Conservation (phyloP, 2,888 invertebrate species). For the Thereva nobilitata region DNA sequence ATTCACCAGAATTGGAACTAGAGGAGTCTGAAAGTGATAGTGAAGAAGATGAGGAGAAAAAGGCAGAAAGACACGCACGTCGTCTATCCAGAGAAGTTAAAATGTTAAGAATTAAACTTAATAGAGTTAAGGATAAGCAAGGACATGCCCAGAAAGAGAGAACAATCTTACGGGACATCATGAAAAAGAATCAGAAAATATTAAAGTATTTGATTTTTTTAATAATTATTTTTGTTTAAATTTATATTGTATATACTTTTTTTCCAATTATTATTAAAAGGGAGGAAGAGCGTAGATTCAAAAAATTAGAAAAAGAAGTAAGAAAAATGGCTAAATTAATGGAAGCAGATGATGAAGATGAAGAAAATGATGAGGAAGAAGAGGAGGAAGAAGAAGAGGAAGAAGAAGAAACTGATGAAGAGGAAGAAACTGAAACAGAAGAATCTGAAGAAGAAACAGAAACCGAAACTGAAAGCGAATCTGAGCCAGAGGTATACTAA, state of each 20-base stretch:
- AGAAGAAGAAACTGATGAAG: constrained; percentile 58
- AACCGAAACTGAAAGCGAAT: constrained; percentile 51
- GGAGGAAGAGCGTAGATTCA: constrained; percentile 81
- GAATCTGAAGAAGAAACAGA: constrained; percentile 63
- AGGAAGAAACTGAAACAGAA: constrained; percentile 54
- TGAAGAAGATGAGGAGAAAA: constrained; percentile 69
- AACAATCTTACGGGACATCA: constrained; percentile 74
- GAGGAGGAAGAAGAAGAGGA: constrained; percentile 64
- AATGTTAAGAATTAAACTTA: constrained; percentile 58
- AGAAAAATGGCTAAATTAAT: constrained; percentile 89
- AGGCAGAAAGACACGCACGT: constrained; percentile 71
- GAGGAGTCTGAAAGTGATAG: constrained; percentile 67
- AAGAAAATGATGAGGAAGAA: constrained; percentile 65
- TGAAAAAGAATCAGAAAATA: constrained; percentile 78
- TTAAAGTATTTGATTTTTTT: constrained; percentile 62
- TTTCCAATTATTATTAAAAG: constrained; percentile 55
- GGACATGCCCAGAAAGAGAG: constrained; percentile 78
- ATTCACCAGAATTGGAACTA: constrained; percentile 65
- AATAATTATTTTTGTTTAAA: neutral
- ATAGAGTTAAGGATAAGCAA: constrained; percentile 66
- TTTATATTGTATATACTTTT: constrained; percentile 36
- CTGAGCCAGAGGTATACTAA: constrained; percentile 61
- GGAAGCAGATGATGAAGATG: constrained; percentile 77
- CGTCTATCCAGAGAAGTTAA: constrained; percentile 61
- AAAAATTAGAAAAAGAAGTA: constrained; percentile 82